These are phyloP conservation scores for Diarsia brunnea DNA, from an alignment of 2,888 invertebrate genomes.

Conservation along the genomic window DNA sequence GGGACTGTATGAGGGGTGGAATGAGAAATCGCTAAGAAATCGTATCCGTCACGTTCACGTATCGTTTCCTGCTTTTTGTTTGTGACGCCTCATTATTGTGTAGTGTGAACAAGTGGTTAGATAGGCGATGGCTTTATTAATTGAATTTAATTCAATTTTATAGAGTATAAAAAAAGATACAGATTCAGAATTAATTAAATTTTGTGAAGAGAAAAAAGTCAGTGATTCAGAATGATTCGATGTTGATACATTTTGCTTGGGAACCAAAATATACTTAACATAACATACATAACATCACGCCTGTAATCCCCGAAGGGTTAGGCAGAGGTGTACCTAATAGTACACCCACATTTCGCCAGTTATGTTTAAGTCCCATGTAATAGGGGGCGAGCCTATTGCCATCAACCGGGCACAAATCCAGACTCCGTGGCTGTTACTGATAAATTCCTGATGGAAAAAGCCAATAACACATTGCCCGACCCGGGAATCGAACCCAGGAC, in stretches of 20 bases:
- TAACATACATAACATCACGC: too few species aligned
- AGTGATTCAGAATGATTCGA: neutral
- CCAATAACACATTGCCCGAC: too few species aligned
- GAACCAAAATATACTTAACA: neutral
- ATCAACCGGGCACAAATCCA: too few species aligned
- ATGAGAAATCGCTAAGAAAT: conserved; percentile 91
- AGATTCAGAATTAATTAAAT: neutral
- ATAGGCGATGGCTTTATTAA: conserved; percentile 48
- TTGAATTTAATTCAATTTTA: conserved; percentile 35
- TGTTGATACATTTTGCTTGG: neutral
- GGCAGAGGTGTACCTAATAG: too few species aligned
- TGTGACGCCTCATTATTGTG: conserved; percentile 83
- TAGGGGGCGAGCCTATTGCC: too few species aligned
- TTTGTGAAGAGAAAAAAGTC: neutral
- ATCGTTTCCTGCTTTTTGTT: conserved; percentile 87
- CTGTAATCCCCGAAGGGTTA: too few species aligned
- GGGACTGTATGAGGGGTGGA: conserved; percentile 79
- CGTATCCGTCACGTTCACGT: conserved; percentile 88
- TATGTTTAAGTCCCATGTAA: too few species aligned
- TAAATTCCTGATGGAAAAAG: too few species aligned
- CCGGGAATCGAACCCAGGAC: too few species aligned
- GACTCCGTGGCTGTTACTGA: too few species aligned
- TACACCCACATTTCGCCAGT: too few species aligned
- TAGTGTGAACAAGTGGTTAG: conserved; percentile 57
- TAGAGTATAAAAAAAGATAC: neutral